Evolutionary conservation across 1,140 invertebrate genomes (phyloP), one percentile per base, ranked within the genome.

Genomic region (Caenorhabditis latens): DNA sequence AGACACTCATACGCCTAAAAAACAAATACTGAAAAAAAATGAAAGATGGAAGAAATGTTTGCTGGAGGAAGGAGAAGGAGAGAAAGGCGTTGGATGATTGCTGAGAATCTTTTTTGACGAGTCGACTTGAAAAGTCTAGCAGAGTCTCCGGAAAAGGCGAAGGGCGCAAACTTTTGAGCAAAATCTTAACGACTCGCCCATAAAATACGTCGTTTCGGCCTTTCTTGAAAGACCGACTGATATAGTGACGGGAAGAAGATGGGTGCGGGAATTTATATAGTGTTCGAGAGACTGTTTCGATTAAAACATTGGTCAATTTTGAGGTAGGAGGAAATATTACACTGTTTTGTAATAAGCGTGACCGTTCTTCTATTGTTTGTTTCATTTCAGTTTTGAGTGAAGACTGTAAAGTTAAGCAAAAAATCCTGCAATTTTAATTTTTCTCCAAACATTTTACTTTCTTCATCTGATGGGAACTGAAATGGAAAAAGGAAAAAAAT

Each of bases 151-250:
- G 71, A 79, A 79, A 79, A 79, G 71, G 43, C n/a, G 71, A 79
- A 43, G 50, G 65, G 65, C 71, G 71, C 43, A 79, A 79, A 79
- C 71, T 79, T 79, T 50, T 50, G 71, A 79, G 71, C 71, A 50
- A 79, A 79, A 79, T 50, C 71, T 79, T 79, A 79, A 79, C 71
- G 71, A 79, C 71, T 13, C 46, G 46, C 65, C 57, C 46, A 79
- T 79, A 79, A 79, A 79, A 79, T 79, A 79, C 19, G 71, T 79
- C 71, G 71, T 79, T 79, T 79, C 71, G 71, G 71, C 24, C 46
- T 79, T 50, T 79, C 46, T 50, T 24, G 13, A 79, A 79, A 79
- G 71, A 79, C 19, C 8, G 65, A 71, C 65, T 43, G 65, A 71
- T 71, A 71, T 43, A 71, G 65, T 71, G 40, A 43, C 4, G 42